Percentiles rank a stretch among this genome's conserved stretches.
phyloP scores from a whole-genome alignment of 2,797 vertebrate genomes.

The Oreochromis grahami region DNA sequence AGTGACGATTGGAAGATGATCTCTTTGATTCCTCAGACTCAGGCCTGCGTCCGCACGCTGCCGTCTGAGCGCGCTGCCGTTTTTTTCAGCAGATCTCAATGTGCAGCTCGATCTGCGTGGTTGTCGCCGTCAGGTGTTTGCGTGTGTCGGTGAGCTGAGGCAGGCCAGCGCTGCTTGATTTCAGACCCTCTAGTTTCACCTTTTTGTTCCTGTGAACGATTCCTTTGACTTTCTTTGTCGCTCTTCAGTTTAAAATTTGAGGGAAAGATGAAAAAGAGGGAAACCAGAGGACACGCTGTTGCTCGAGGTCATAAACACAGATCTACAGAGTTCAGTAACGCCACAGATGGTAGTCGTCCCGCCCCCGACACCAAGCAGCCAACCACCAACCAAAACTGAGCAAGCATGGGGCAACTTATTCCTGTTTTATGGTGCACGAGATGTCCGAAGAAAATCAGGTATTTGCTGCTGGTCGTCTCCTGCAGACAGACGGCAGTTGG shows the following conservation, averaged over 20 bases:
- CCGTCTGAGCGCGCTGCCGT: background rate
- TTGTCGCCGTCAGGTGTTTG: too few relatives aligned
- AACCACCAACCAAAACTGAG: background rate
- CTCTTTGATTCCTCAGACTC: background rate
- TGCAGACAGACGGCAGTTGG: background rate
- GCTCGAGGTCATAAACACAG: background rate
- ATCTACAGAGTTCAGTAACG: background rate
- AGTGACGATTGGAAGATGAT: fast-evolving
- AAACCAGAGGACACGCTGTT: background rate
- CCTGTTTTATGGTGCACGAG: fast-evolving
- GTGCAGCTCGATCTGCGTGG: too few relatives aligned
- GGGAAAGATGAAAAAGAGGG: fast-evolving
- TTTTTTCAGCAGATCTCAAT: too few relatives aligned
- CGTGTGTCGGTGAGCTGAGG: too few relatives aligned
- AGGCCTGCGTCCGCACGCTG: background rate
- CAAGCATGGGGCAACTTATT: background rate
- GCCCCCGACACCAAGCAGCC: background rate
- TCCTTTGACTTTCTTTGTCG: background rate
- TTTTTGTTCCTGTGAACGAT: background rate
- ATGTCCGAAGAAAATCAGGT: background rate
- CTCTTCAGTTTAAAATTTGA: background rate
- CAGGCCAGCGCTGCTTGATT: background rate
- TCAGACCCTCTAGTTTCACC: background rate
- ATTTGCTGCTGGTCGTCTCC: background rate
- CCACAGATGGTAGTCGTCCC: background rate